Evolutionary conservation across 1,140 invertebrate genomes (phyloP), one percentile per base, ranked within the genome.

Genomic region (Dinoponera quadriceps): DNA sequence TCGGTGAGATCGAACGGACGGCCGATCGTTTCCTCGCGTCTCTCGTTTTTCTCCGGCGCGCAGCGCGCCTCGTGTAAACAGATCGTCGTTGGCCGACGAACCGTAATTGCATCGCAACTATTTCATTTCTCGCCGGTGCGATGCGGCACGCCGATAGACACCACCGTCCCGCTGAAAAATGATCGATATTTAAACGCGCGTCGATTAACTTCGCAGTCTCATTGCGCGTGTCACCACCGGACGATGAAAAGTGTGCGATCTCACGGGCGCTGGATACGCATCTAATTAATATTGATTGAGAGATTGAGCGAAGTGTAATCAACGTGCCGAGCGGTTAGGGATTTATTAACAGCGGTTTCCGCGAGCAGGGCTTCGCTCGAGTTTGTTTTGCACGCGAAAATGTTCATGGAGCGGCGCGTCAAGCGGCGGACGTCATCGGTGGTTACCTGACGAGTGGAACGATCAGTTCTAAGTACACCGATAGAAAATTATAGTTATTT

Each of bases 201-300:
- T 48, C 48, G 54, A 80, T 80, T 71, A 80, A 57, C 29, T 71
- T 48, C 16, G 22, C 38, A 22, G 48, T 44, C 65, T 51, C 27
- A 44, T 48, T 69, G 74, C 29, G 4, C 60, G 48, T 38, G 74
- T 55, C 63, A 3, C 29, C 33, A 44, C 69, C 14, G 51, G 29
- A 29, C 33, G 75, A 57, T 71, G 65, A 57, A 57, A n/a, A 80
- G 20, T 77, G 44, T 66, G 22, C 22, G 63, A 80, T 80, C 29
- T 33, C 48, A 22, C 20, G 3, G 54, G 69, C 33, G 25, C 7
- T 65, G 69, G 75, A 80, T 69, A 80, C n/a, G 65, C 22, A 44
- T 71, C 69, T 80, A 80, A 80, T 80, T 80, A 71, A 44, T 38
- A 55, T 27, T 48, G 65, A 80, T 80, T 59, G 75, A 71, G 33